These are phyloP conservation scores for Acanthiza pusilla DNA, from an alignment of 2,797 vertebrate genomes.

Conservation along the genomic window DNA sequence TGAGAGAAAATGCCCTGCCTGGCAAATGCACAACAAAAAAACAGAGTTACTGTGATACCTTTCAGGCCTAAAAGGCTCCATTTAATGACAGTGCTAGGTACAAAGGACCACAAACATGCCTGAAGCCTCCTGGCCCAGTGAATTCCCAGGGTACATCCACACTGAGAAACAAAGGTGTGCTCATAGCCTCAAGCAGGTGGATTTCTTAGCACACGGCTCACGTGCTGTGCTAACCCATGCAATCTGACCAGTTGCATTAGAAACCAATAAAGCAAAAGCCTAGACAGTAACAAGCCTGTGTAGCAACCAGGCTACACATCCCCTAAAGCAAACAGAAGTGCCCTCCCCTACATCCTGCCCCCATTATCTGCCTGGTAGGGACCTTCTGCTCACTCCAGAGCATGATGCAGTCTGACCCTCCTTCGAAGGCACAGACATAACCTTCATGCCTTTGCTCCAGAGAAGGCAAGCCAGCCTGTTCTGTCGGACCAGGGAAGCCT, in stretches of 20 bases:
- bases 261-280: neutral
- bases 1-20: neutral
- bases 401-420: fast-evolving
- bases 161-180: neutral
- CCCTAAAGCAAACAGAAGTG: neutral
- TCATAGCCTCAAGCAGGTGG: neutral
- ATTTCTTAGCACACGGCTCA: neutral
- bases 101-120: neutral
- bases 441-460: neutral
- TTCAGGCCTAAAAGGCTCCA: neutral
- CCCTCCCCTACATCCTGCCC: neutral
- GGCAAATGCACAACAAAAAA: neutral
- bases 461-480: neutral
- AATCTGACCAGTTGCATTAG: neutral
- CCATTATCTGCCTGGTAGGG: neutral
- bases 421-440: neutral
- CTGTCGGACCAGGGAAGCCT: fast-evolving
- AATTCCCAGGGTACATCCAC: neutral
- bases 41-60: neutral
- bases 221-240: neutral
- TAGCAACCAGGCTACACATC: neutral
- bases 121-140: neutral
- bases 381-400: fast-evolving
- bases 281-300: neutral
- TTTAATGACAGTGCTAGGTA: too few relatives aligned